phyloP scores from a whole-genome alignment of 2,797 vertebrate species.

The Enteromius mattozi region DNA sequence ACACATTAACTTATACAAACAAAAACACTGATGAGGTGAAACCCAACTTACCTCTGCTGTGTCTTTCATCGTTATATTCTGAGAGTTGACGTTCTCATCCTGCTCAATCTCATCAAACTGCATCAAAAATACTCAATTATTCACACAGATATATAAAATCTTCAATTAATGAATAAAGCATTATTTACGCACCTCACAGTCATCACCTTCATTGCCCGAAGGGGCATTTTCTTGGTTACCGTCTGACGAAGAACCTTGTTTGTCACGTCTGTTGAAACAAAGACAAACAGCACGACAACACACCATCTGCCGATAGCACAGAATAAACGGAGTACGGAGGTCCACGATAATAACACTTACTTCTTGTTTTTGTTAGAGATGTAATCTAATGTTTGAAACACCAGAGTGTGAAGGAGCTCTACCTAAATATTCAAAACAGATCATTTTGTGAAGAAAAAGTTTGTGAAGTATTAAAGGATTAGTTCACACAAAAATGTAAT shows the following conservation, averaged over 20 bases:
- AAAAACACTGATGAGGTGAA: neutral
- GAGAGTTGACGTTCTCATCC: slow-evolving; percentile 63
- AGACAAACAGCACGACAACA: neutral
- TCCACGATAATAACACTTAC: slow-evolving; percentile 46
- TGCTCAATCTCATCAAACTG: slow-evolving; percentile 82
- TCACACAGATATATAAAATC: neutral
- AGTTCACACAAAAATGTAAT: neutral
- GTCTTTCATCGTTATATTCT: slow-evolving; percentile 70
- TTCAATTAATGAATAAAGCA: too few species aligned
- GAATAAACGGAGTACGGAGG: neutral
- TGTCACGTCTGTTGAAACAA: slow-evolving; percentile 70
- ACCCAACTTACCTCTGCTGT: slow-evolving; percentile 65
- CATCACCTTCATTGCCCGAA: slow-evolving; percentile 30
- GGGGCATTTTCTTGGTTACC: slow-evolving; percentile 23
- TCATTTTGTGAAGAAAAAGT: neutral
- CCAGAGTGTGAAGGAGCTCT: slow-evolving; percentile 90
- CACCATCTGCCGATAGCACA: neutral
- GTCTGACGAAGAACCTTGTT: slow-evolving; percentile 68
- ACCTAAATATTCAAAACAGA: slow-evolving; percentile 77
- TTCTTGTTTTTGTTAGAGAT: slow-evolving; percentile 88
- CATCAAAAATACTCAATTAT: neutral
- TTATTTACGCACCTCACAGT: slow-evolving; percentile 40
- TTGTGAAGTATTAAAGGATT: neutral
- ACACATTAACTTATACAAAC: neutral
- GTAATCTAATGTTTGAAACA: slow-evolving; percentile 89